Conservation (phyloP, 2,797 vertebrate species). For the Pangasius sanitwongsei region DNA sequence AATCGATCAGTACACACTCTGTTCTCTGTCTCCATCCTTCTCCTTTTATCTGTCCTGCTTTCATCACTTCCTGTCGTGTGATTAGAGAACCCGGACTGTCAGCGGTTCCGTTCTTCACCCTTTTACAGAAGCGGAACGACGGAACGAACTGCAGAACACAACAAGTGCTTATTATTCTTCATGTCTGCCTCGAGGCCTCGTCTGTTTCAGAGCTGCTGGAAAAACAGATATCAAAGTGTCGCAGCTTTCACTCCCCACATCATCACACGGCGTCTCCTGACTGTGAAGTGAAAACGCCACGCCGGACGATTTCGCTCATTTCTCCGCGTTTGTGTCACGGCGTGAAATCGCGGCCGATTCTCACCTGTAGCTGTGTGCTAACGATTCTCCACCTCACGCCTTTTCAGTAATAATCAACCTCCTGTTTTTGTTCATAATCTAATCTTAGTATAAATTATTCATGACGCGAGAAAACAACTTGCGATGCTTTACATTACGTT, state of each 20-base stretch:
- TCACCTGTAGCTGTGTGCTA: background rate
- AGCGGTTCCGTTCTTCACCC: background rate
- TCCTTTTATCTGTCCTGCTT: background rate
- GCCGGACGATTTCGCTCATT: too few species aligned
- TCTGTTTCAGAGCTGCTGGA: constrained; percentile 1
- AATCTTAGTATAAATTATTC: background rate
- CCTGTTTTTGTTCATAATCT: too few species aligned
- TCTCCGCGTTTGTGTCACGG: too few species aligned
- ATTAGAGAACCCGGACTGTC: constrained; percentile 7
- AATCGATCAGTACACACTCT: background rate
- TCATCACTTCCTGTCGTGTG: background rate
- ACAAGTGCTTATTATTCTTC: background rate
- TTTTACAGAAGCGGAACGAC: background rate
- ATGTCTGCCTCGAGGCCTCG: constrained; percentile 7
- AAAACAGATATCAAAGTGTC: constrained; percentile 30
- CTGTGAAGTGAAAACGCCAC: too few species aligned
- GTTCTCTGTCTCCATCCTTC: background rate
- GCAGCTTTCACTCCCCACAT: background rate
- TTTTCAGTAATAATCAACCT: background rate
- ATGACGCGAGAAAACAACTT: background rate
- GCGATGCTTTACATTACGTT: too few species aligned
- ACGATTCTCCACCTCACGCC: background rate
- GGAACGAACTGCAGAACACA: background rate
- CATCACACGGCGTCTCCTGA: background rate
- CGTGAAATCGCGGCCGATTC: too few species aligned